These are phyloP conservation scores for Parapristionchus giblindavisi DNA, from an alignment of 2,888 invertebrate genomes.

Conservation along the genomic window DNA sequence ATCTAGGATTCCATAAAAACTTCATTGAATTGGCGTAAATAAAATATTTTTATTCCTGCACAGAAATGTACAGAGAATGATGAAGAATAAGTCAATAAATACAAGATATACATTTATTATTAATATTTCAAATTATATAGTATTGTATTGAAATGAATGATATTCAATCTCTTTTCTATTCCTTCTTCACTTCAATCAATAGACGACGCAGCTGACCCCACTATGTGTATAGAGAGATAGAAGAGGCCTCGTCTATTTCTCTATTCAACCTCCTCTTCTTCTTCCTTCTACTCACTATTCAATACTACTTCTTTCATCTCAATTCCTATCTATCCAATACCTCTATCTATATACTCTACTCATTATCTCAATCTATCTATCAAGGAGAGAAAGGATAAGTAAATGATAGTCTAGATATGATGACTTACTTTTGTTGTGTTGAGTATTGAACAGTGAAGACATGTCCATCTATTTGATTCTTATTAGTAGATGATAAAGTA, in stretches of 20 bases:
- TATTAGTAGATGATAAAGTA: too few species aligned
- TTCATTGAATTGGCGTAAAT: too few species aligned
- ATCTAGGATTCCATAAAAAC: too few species aligned
- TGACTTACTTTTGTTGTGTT: conserved; percentile 14
- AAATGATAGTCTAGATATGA: too few species aligned
- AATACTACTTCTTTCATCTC: conserved; percentile 20
- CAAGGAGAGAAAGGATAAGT: too few species aligned
- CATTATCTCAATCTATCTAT: too few species aligned
- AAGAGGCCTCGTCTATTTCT: background rate
- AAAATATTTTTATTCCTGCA: too few species aligned
- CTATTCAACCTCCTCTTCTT: background rate
- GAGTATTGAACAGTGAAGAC: conserved; percentile 6
- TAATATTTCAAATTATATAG: too few species aligned
- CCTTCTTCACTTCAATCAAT: conserved; percentile 17
- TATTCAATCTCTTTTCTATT: background rate
- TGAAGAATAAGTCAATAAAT: too few species aligned
- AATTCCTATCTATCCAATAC: conserved; percentile 22
- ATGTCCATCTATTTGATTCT: conserved; percentile 28
- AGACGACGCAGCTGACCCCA: conserved; percentile 31
- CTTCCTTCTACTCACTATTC: background rate
- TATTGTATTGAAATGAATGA: too few species aligned
- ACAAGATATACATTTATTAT: too few species aligned
- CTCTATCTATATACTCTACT: background rate
- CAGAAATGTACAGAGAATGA: too few species aligned
- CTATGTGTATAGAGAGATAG: conserved; percentile 22